Percentiles rank a stretch among this genome's conserved stretches.
These are phyloP conservation scores for Iguana delicatissima DNA, from an alignment of 2,797 vertebrate species.

Conservation along the genomic window DNA sequence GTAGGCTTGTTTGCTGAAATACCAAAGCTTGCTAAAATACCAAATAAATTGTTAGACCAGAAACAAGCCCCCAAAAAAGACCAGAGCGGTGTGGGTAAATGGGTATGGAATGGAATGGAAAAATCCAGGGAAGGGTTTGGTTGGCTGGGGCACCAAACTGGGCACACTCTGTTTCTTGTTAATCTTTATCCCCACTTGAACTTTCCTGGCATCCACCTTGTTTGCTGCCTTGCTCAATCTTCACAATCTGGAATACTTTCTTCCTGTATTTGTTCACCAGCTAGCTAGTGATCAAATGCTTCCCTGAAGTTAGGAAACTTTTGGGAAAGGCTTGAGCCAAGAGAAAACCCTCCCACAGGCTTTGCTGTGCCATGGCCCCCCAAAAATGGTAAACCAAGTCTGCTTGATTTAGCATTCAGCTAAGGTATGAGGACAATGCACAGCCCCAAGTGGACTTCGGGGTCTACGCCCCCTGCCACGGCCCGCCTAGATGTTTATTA, in stretches of 20 bases:
- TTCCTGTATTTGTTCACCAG: background rate
- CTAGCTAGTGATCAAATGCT: slow-evolving; percentile 11
- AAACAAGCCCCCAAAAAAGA: background rate
- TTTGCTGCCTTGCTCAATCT: too few species aligned
- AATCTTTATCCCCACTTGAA: background rate
- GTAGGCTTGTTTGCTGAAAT: too few species aligned
- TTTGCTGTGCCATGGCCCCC: too few species aligned
- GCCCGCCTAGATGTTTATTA: too few species aligned
- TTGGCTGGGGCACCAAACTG: background rate
- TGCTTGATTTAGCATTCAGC: too few species aligned
- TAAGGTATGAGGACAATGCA: too few species aligned
- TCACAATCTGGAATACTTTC: background rate
- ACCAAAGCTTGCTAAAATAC: background rate
- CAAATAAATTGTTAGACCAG: background rate
- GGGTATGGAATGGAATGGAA: background rate
- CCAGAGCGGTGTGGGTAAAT: too few species aligned
- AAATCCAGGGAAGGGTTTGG: background rate
- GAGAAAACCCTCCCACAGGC: too few species aligned
- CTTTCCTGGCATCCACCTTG: background rate
- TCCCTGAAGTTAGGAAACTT: background rate
- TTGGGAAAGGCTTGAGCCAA: background rate
- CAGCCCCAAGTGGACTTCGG: too few species aligned
- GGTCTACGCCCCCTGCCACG: too few species aligned
- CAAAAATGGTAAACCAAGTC: too few species aligned
- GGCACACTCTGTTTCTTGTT: background rate